Base-by-base conservation (phyloP, 2,113 vertebrate genomes). In the Heterotilapia buettikoferi region DNA sequence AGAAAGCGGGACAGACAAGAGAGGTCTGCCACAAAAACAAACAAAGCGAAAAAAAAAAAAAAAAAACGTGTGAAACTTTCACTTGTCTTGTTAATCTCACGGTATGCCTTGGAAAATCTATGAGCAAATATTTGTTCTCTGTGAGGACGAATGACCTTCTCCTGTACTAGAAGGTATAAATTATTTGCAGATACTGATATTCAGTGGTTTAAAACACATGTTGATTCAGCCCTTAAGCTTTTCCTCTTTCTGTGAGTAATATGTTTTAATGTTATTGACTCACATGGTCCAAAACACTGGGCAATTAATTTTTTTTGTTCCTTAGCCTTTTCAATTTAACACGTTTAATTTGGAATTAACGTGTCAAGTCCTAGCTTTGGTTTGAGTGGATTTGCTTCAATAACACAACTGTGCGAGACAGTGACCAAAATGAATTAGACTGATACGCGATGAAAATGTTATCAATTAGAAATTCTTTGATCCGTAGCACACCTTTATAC, bases 41-140 rank as follows among this genome's bases (percentile, higher is more conserved):
- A 13, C 61, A 52, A 0, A 71, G 18, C 0, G 2, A 5, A 53
- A 53, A n/a, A 21, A 1, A 1, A 38, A 36, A 12, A 7, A 11
- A 4, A 73, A 71, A 6, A 66, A 66, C 7, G 7, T 90, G 90
- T 76, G 87, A 92, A 89, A 79, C 12, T 50, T 63, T 53, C 9
- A 12, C 63, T 43, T 45, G 52, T 36, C 45, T 24, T 76, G 53
- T 26, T 31, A 61, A 59, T 83, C 29, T 73, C 16, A 7, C 13
- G 57, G 14, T 12, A 11, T 63, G 18, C 50, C 5, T n/a, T 7
- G 31, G 31, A 8, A 81, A 83, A 61, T 80, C 31, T 54, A 38
- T 8, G 47, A 43, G 43, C 24, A 26, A 38, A n/a, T 71, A 71
- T 40, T 76, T 33, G 7, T 50, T 29, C 19, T 61, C 16, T 43